These are phyloP conservation scores for Gavialis gangeticus DNA, from an alignment of 2,113 vertebrate species.

Conservation along the genomic window DNA sequence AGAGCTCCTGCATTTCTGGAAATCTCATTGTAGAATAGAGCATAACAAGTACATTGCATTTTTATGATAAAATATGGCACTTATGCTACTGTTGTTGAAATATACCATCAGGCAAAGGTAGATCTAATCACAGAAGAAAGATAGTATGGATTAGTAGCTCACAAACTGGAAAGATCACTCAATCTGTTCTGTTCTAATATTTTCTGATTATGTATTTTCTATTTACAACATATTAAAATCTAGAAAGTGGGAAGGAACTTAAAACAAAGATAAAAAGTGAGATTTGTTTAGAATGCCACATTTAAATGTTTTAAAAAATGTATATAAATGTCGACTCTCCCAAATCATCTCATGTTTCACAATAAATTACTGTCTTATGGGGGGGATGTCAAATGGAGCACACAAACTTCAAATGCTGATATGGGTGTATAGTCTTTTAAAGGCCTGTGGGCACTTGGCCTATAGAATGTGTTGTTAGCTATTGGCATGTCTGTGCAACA, in stretches of 20 bases:
- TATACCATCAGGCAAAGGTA: not conserved
- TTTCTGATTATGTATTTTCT: not conserved
- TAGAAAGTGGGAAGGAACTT: not conserved
- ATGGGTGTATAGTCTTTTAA: constrained; percentile 39
- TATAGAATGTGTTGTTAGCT: constrained; percentile 69
- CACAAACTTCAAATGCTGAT: not conserved
- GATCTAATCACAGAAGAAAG: constrained; percentile 7
- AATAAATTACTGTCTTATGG: not conserved
- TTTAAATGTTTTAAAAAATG: not conserved
- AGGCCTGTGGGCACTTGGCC: constrained; percentile 67
- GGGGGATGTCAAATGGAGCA: constrained; percentile 7
- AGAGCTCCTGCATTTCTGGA: not conserved
- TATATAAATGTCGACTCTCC: accelerated
- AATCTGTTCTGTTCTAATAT: not conserved
- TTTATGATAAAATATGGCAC: not conserved
- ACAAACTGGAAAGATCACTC: not conserved
- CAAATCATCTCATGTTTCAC: not conserved
- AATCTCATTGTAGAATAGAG: not conserved
- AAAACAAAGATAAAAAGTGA: not conserved
- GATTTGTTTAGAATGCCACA: not conserved
- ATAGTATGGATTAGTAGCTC: not conserved
- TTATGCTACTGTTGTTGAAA: constrained; percentile 12
- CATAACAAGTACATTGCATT: not conserved
- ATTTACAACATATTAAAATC: not conserved
- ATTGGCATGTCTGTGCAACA: constrained; percentile 76